Percentiles rank a stretch among this genome's conserved stretches.
phyloP scores from a whole-genome alignment of 2,113 vertebrate genomes.

The Hepsetus odoe region DNA sequence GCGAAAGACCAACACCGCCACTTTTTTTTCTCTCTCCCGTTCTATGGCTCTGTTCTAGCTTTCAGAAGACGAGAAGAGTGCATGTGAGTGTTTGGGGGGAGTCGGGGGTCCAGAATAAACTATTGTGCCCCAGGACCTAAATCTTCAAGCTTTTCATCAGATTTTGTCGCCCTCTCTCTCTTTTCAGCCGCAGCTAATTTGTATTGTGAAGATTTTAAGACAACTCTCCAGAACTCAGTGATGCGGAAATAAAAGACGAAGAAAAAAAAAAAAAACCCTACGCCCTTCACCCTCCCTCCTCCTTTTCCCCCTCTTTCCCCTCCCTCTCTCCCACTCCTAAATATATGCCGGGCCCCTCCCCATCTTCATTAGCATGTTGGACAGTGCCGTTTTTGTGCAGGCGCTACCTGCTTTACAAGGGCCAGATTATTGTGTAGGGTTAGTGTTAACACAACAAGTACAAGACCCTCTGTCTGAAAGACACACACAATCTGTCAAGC shows the following conservation, averaged over 20 bases:
- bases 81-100: background rate
- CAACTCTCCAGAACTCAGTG: constrained; percentile 82
- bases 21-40: constrained; percentile 70
- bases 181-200: constrained; percentile 85
- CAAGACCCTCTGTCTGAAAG: constrained; percentile 80
- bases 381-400: constrained; percentile 85
- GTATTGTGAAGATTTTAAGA: constrained; percentile 88
- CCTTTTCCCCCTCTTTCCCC: constrained; percentile 43
- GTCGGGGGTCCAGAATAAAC: constrained; percentile 76
- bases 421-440: constrained; percentile 85
- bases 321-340: constrained; percentile 58
- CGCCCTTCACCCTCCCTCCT: constrained; percentile 55
- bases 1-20: constrained; percentile 85
- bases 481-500: constrained; percentile 83
- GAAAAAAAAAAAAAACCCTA: constrained; percentile 65
- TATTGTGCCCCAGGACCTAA: constrained; percentile 85
- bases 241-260: constrained; percentile 70
- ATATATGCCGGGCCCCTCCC: constrained; percentile 81
- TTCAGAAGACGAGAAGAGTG: constrained; percentile 55
- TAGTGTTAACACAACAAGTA: constrained; percentile 81
- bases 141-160: constrained; percentile 87
- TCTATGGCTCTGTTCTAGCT: constrained; percentile 59
- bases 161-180: constrained; percentile 66
- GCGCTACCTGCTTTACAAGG: constrained; percentile 91
- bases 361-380: constrained; percentile 79